phyloP scores from a whole-genome alignment of 2,888 invertebrate species.

The Cryptops parisi region DNA sequence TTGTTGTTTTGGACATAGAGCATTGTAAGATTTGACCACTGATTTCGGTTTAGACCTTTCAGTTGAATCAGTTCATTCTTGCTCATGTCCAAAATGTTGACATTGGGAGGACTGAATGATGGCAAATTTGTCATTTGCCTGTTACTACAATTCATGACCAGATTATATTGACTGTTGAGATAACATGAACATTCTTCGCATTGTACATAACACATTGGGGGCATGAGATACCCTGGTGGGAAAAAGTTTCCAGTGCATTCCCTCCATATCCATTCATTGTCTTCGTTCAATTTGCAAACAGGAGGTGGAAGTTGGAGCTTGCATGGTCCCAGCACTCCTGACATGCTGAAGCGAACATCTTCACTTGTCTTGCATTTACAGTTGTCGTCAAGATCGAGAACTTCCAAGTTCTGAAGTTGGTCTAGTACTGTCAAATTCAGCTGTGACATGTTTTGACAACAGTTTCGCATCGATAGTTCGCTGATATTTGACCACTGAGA shows the following conservation, averaged over 20 bases:
- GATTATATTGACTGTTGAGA: conserved; percentile 11
- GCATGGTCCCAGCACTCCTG: not conserved
- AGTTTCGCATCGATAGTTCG: not conserved
- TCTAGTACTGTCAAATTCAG: not conserved
- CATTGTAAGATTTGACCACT: not conserved
- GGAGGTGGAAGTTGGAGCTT: conserved; percentile 23
- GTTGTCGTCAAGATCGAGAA: not conserved
- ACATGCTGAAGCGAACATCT: not conserved
- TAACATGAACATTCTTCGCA: conserved; percentile 19
- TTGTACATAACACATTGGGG: conserved; percentile 14
- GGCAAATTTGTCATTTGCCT: conserved; percentile 21
- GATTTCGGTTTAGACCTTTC: conserved; percentile 2
- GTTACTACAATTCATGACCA: conserved; percentile 15
- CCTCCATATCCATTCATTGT: not conserved
- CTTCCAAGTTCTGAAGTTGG: not conserved
- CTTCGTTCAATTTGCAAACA: conserved; percentile 10
- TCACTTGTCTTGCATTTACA: not conserved
- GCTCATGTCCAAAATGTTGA: conserved; percentile 22
- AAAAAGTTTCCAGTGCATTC: not conserved
- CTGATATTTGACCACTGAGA: not conserved
- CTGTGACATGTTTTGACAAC: not conserved
- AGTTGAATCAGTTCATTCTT: conserved; percentile 24
- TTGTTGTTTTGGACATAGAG: conserved; percentile 7
- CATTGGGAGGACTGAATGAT: conserved; percentile 24
- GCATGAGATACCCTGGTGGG: not conserved